Conservation (phyloP, 2,113 vertebrate genomes). For the Synchiropus splendidus region DNA sequence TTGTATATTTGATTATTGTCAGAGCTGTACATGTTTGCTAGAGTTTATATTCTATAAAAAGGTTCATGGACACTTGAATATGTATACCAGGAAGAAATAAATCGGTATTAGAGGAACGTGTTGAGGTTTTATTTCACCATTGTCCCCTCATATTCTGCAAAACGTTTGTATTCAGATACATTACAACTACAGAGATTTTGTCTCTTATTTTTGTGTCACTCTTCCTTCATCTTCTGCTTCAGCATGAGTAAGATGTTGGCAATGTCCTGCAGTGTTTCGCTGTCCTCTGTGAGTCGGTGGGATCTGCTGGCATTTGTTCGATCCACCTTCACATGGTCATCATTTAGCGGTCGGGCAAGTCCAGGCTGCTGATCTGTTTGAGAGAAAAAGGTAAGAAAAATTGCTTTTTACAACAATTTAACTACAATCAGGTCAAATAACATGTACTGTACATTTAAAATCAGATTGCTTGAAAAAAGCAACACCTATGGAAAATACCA, state of each 20-base stretch:
- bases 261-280: conserved; percentile 37
- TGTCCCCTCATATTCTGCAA: background rate
- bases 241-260: conserved; percentile 53
- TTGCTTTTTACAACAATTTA: too few relatives aligned
- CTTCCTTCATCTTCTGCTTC: conserved; percentile 27
- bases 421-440: too few relatives aligned
- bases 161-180: background rate
- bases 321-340: background rate
- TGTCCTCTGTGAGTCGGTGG: conserved; percentile 28
- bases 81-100: conserved; percentile 55
- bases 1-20: conserved; percentile 62
- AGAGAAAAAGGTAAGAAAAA: too few relatives aligned
- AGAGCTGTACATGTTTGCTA: conserved; percentile 67
- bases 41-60: conserved; percentile 68
- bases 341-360: conserved; percentile 4
- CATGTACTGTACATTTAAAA: too few relatives aligned
- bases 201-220: background rate
- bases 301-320: conserved; percentile 12
- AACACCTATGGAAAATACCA: too few relatives aligned
- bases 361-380: background rate
- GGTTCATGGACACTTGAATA: conserved; percentile 52
- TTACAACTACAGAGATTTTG: conserved; percentile 11
- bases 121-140: conserved; percentile 26
- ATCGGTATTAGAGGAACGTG: conserved; percentile 23
- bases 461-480: too few relatives aligned